Base-by-base conservation (phyloP, 2,888 invertebrate species). In the Microplitis manilae region DNA sequence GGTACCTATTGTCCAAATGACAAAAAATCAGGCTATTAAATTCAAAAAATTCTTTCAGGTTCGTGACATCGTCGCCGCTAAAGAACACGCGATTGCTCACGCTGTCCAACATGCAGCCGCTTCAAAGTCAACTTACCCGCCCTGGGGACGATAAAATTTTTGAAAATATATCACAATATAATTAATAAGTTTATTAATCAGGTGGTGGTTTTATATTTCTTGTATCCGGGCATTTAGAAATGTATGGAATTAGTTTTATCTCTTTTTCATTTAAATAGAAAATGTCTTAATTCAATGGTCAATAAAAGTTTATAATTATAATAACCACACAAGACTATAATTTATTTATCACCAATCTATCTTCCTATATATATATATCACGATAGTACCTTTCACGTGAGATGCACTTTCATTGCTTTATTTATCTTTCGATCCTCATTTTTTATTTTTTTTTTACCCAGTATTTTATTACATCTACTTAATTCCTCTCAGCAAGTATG, bases 11-110 rank as follows among this genome's bases (percentile, higher is more conserved):
- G 30, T 4, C 30, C 30, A 30, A 30, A 4, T 30, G 30, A 30
- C 30, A 30, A 30, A 30, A 30, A 30, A 30, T 30, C 30, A 30
- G 30, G 2, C 30, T 2, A 4, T 2, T 50, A 50, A 50, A 13
- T 50, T 13, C 4, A 50, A 13, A 50, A 50, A 50, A 9, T 50
- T 2, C 6, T 50, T 50, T 13, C 2, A 50, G 50, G 89, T 89
- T 79, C 87, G 86, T 69, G 87, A 88, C 76, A 82, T 88, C 67
- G 81, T 88, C 13, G 89, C 89, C 2, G 88, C 88, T 0, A 90
- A 88, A 79, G 88, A 90, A 80, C 87, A 89, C 71, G 87, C 87
- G 5, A 87, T 90, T 13, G 88, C 87, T 2, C 84, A 85, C n/a
- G 89, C 89, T 0, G 81, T 90, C 0, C 87, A 88, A 65, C 84